Evolutionary conservation across 2,888 invertebrate genomes (phyloP).

Genomic region (Tholera decimalis): DNA sequence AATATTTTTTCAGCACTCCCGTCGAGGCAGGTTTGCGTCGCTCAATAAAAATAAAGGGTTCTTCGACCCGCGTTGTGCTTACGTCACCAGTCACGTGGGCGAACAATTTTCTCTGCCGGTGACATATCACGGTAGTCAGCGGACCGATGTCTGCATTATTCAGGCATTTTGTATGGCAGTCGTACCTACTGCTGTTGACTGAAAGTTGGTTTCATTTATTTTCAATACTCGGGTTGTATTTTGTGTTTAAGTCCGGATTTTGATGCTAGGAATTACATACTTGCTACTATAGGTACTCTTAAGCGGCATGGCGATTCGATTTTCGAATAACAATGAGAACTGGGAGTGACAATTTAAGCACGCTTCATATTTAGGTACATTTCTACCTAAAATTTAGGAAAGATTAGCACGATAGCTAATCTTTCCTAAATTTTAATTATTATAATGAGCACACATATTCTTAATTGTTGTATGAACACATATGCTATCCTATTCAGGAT

Average conservation of each 20-base stretch:
- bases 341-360: too few species aligned
- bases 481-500: too few species aligned
- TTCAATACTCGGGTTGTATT: slow-evolving; percentile 1
- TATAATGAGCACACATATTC: too few species aligned
- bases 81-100: slow-evolving; percentile 53
- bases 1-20: slow-evolving; percentile 36
- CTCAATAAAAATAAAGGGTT: slow-evolving; percentile 71
- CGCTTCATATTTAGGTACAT: too few species aligned
- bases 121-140: slow-evolving; percentile 54
- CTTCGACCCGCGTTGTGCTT: slow-evolving; percentile 63
- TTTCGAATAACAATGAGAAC: too few species aligned
- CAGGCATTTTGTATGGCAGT: slow-evolving; percentile 31
- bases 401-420: too few species aligned
- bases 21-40: slow-evolving; percentile 27
- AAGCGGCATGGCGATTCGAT: too few species aligned
- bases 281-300: too few species aligned
- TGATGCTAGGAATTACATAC: neutral
- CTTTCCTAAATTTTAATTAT: too few species aligned
- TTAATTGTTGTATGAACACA: too few species aligned
- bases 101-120: slow-evolving; percentile 48
- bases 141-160: slow-evolving; percentile 42
- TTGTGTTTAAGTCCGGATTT: neutral
- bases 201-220: slow-evolving; percentile 1
- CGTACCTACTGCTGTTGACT: slow-evolving; percentile 9
- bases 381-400: too few species aligned